These are phyloP conservation scores for Knipowitschia caucasica DNA, from an alignment of 2,797 vertebrate genomes.

Conservation along the genomic window DNA sequence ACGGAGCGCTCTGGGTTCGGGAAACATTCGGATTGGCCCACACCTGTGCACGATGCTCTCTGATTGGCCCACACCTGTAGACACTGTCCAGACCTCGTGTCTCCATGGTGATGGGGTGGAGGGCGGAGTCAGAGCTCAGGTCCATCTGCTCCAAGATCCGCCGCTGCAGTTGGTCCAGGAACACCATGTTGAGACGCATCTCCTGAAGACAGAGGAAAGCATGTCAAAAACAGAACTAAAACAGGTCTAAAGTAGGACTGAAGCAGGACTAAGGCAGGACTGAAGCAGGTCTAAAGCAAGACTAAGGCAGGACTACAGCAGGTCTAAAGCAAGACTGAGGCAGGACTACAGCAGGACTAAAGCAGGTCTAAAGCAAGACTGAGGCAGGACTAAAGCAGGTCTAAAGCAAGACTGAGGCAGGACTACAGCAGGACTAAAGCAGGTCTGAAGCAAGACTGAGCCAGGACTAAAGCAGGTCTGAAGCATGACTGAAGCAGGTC, in stretches of 20 bases:
- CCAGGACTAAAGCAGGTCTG: too few relatives aligned
- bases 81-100: conserved; percentile 41
- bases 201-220: conserved; percentile 45
- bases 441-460: too few relatives aligned
- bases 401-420: background rate
- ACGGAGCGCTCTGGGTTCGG: too few relatives aligned
- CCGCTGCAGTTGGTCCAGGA: conserved; percentile 74
- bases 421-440: too few relatives aligned
- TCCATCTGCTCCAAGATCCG: conserved; percentile 77
- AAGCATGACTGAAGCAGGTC: too few relatives aligned
- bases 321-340: background rate
- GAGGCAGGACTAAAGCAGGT: too few relatives aligned
- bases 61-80: conserved; percentile 61
- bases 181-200: conserved; percentile 72
- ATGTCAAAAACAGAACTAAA: background rate
- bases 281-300: background rate
- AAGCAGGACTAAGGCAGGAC: background rate
- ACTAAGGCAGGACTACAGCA: background rate
- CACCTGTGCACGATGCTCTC: too few relatives aligned
- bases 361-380: background rate
- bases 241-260: background rate
- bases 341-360: too few relatives aligned
- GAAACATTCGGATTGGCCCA: conserved; percentile 74
- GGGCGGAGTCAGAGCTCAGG: conserved; percentile 27
- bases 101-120: conserved; percentile 69